Base-by-base conservation (phyloP, 53 echinoderm and acorn worm genomes). In the Luidia sarsii region DNA sequence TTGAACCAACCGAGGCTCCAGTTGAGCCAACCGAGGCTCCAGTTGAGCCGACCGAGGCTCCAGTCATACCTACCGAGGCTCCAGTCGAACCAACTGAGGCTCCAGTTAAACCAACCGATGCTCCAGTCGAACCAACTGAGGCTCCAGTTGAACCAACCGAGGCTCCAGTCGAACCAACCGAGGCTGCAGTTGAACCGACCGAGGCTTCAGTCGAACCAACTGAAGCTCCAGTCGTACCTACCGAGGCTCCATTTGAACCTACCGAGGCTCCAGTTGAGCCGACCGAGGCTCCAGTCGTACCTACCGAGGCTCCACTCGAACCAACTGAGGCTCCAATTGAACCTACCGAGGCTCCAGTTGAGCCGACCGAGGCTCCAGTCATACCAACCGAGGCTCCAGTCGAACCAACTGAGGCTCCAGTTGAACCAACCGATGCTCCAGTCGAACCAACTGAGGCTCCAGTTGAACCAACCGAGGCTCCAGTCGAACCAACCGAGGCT, bases 181-280 rank as follows among this genome's bases (percentile, higher is more conserved):
- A 41, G 6, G 41, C 24, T 25, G 6, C 57, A 57, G 57, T 25
- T 57, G 8, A 39, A 65, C 65, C 65, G 1, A 65, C 65, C 13
- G 41, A 33, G 9, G 65, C 41, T 30, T 30, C 24, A 22, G 23
- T 65, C 23, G 31, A 22, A 16, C 65, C 39, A 39, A 65, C 65
- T 39, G 65, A 65, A 22, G 41, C 39, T 65, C 65, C 65, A 65
- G 41, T 65, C 16, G 11, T 7, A 39, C 65, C 65, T 7, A 65
- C 41, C 24, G 65, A 65, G n/a, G 24, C 20, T 19, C 39, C 65
- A 1, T 38, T 65, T 21, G 21, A 39, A 39, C 65, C 65, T 20
- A 65, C 65, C 34, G 65, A 65, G 21, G 39, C 65, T 22, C 65
- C 39, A 19, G 23, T 8, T 39, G 39, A 39, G 9, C 65, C 65